Percentiles rank a stretch among this genome's conserved stretches.
Evolutionary conservation across 2,888 invertebrate species (phyloP).

Genomic region (Caradrina kadenii): DNA sequence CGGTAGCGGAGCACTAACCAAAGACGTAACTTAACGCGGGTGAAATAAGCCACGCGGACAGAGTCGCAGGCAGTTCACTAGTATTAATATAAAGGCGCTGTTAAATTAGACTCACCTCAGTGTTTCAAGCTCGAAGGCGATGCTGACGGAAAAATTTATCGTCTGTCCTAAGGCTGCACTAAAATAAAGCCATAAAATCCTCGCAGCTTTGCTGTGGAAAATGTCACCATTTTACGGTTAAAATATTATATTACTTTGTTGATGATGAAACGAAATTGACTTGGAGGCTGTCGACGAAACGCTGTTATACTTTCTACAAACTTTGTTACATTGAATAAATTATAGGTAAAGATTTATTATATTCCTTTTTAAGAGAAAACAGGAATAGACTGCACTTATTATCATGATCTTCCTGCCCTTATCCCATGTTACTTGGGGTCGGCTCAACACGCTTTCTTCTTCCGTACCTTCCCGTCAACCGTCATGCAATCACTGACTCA

Average conservation of each 20-base stretch:
- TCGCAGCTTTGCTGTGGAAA: constrained; percentile 50
- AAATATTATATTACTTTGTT: constrained; percentile 66
- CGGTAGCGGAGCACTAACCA: no score
- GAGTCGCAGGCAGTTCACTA: no score
- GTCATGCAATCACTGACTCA: no score
- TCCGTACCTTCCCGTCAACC: no score
- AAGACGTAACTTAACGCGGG: no score
- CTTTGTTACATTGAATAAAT: neutral
- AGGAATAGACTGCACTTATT: no score
- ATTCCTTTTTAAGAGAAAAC: no score
- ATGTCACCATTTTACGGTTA: constrained; percentile 61
- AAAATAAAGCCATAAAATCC: constrained; percentile 68
- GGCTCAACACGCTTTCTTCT: no score
- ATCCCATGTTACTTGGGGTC: no score
- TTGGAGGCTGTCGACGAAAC: constrained; percentile 17
- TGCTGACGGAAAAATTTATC: constrained; percentile 66
- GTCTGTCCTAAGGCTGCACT: constrained; percentile 64
- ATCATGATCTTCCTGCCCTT: no score
- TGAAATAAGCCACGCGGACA: no score
- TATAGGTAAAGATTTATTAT: no score
- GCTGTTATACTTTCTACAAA: neutral
- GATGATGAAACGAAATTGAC: constrained; percentile 50
- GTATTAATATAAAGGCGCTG: constrained; percentile 33
- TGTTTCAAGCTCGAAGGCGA: constrained; percentile 29
- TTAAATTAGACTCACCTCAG: constrained; percentile 37